Conservation (phyloP, 1,140 invertebrate genomes). For the Nasonia vitripennis region DNA sequence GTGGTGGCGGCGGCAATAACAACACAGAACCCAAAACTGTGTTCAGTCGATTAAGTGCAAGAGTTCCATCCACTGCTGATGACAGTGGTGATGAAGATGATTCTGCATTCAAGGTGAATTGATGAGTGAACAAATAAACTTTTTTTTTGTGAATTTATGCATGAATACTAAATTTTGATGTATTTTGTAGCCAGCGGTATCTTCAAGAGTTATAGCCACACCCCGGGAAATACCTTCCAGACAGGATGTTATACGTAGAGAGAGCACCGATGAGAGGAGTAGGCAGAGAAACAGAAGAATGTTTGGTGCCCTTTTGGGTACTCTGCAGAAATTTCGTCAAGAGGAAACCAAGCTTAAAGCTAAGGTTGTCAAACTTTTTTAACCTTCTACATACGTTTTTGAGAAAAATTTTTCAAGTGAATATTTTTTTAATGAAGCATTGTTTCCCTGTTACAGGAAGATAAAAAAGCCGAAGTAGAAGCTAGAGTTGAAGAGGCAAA, state of each 20-base stretch:
- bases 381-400: neutral
- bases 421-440: neutral
- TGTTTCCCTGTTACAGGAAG: constrained; percentile 77
- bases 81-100: constrained; percentile 75
- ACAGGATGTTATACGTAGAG: constrained; percentile 87
- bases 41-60: constrained; percentile 75
- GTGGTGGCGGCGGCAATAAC: constrained; percentile 9
- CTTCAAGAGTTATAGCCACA: constrained; percentile 79
- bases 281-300: constrained; percentile 92
- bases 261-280: constrained; percentile 88
- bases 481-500: constrained; percentile 95
- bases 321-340: constrained; percentile 95
- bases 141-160: neutral
- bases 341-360: constrained; percentile 93
- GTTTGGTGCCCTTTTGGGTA: constrained; percentile 95
- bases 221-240: constrained; percentile 81
- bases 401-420: neutral
- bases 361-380: constrained; percentile 74
- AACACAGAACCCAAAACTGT: constrained; percentile 75
- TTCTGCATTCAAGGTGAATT: constrained; percentile 64
- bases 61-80: constrained; percentile 70
- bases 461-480: constrained; percentile 92
- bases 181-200: constrained; percentile 70
- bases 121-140: neutral
- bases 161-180: constrained; percentile 20